Evolutionary conservation across 2,888 invertebrate species (phyloP), one percentile per base, ranked within the genome.

Genomic region (Megamerina dolium): DNA sequence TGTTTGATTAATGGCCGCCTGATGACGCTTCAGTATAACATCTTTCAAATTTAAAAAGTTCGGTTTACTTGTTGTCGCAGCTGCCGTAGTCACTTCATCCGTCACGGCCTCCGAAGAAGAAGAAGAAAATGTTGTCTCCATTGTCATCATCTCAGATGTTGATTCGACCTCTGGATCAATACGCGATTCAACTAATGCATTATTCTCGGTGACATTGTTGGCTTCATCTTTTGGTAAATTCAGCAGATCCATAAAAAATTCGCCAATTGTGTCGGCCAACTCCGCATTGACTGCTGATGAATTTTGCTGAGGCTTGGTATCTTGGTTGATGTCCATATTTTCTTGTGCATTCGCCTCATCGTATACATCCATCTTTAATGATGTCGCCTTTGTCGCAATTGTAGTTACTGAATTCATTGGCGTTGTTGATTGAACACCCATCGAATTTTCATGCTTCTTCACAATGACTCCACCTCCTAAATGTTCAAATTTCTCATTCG

Each of bases 21-120:
- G 58, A 23, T 68, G 66, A 10, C 66, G 60, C 23, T 61, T 59
- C 21, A 70, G 41, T 5, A 70, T 64, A 2, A 71, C 56, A 48
- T 75, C 71, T 27, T 71, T 74, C 2, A 72, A 61, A 48, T 71
- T 71, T 50, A 70, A 47, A 36, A 72, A 71, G 43, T 59, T 68
- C 0, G 70, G 67, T 43, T 61, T 68, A 0, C 23, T 35, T 1
- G 49, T 46, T 2, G 47, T 40, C 4, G 36, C 6, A 3, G 17
- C n/a, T 17, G 18, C 0, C 3, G 23, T n/a, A 9, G 18, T 10
- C 5, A 36, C n/a, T 23, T 23, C 10, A 8, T 23, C 23, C 10
- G 10, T 8, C 10, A 10, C 8, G 10, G 23, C 23, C 10, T 8
- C 23, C 30, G 20, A 19, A 9, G n/a, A 31, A 9, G 35, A 6